phyloP scores from a whole-genome alignment of 2,888 invertebrate genomes.

The Eilema caniola region DNA sequence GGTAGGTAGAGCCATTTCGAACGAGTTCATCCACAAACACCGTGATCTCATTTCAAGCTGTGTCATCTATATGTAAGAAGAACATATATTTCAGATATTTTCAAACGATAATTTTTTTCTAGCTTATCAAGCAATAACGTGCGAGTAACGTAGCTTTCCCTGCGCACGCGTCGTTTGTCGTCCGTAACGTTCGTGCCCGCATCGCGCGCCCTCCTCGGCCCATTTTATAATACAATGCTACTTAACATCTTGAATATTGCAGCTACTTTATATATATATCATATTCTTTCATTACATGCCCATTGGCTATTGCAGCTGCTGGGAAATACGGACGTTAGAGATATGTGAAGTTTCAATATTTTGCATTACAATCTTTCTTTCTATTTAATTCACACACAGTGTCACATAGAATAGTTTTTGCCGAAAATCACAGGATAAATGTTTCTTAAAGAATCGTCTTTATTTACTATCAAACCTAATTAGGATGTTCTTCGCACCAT shows the following conservation, averaged over 20 bases:
- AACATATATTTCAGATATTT: not conserved
- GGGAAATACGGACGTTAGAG: conserved; percentile 24
- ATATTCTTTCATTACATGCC: conserved; percentile 24
- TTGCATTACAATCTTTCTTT: not conserved
- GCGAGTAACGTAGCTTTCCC: conserved; percentile 41
- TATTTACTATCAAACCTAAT: no score
- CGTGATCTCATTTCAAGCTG: not conserved
- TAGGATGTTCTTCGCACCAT: no score
- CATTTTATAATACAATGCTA: conserved; percentile 52
- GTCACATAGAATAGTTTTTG: not conserved
- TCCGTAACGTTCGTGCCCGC: conserved; percentile 69
- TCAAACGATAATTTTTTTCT: not conserved
- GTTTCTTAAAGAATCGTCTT: not conserved
- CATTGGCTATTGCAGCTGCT: conserved; percentile 38
- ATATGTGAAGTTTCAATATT: not conserved
- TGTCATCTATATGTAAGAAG: not conserved
- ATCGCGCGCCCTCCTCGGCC: conserved; percentile 71
- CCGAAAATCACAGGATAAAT: not conserved
- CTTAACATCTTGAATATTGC: conserved; percentile 50
- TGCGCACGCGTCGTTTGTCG: conserved; percentile 47
- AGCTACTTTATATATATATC: conserved; percentile 37
- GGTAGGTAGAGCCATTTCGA: not conserved
- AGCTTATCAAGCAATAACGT: conserved; percentile 5
- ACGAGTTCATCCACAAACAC: not conserved
- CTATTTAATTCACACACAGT: not conserved